Base-by-base conservation (phyloP, 2,888 invertebrate species). In the Abscondita cerata region DNA sequence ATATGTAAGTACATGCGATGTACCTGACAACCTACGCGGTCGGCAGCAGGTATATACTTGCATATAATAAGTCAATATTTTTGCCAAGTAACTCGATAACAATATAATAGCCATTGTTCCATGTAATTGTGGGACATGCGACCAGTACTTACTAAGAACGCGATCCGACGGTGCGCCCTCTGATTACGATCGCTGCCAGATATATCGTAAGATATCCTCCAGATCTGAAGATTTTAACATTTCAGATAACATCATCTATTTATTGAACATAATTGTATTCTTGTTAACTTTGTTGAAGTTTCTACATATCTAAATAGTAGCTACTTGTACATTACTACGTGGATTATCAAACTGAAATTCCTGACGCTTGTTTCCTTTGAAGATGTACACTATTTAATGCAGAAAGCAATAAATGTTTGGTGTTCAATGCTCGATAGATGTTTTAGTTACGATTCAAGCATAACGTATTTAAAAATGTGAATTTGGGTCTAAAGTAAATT, bases 91-190 rank as follows among this genome's bases (percentile, higher is more conserved):
- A 75, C 77, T 75, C 77, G 78, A 79, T 79, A 79, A 79, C 78
- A 79, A 79, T 78, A 79, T 79, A 79, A 79, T 79, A 76, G 79
- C 77, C 75, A 80, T 80, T 80, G 80, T 80, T 79, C 78, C 66
- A 73, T 73, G 78, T 79, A 79, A 79, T 80, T 80, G 80, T 79
- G 77, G 78, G 76, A 75, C 78, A 75, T 74, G 76, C 75, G 74
- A 73, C 77, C 78, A 79, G 79, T 79, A 78, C 76, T 80, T 79
- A 78, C 69, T 69, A 64, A 66, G 68, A 68, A 69, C 72, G 71
- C 69, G 68, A 71, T 68, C 70, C 70, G 70, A 70, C 70, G 64
- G 67, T 69, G 72, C 71, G 71, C 71, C 72, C 70, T 71, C 70
- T 71, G 76, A 77, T 76, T 76, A 77, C 76, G 75, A 76, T 76